A percentile compares a stretch with the other conserved stretches of the same genome.
phyloP scores from a whole-genome alignment of 2,888 invertebrate genomes.

The Dryobotodes eremita region DNA sequence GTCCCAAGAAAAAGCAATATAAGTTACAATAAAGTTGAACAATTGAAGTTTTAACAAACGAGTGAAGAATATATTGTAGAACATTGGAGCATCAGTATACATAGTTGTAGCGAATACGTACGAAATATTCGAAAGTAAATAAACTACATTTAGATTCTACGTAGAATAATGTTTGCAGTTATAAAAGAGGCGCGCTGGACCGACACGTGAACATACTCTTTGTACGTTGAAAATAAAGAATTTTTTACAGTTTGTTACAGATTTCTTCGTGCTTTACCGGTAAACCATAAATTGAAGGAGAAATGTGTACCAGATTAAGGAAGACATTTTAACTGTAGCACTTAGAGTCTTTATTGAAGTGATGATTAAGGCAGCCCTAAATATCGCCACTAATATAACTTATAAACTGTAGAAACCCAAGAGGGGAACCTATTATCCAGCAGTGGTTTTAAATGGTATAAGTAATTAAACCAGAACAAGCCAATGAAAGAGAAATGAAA shows the following conservation, averaged over 20 bases:
- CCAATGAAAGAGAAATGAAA: background rate
- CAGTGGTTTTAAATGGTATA: background rate
- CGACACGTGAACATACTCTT: conserved; percentile 12
- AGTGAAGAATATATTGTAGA: conserved; percentile 19
- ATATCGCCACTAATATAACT: no score
- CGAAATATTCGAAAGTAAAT: conserved; percentile 63
- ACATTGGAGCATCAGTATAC: conserved; percentile 4
- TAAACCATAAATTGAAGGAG: background rate
- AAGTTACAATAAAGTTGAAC: conserved; percentile 29
- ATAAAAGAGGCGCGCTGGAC: conserved; percentile 46
- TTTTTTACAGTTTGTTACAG: background rate
- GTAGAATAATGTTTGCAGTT: conserved; percentile 61
- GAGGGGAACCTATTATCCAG: background rate
- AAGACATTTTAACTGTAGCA: background rate
- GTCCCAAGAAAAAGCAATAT: conserved; percentile 47
- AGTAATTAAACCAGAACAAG: background rate
- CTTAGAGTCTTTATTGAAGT: no score
- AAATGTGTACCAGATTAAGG: conserved; percentile 2
- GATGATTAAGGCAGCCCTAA: no score
- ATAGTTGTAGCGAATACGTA: conserved; percentile 49
- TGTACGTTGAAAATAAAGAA: background rate
- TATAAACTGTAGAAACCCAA: background rate
- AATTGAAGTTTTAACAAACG: conserved; percentile 16
- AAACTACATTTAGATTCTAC: conserved; percentile 64
- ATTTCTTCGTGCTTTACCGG: background rate